phyloP scores from a whole-genome alignment of 2,113 vertebrate genomes.

The Atrichornis clamosus region DNA sequence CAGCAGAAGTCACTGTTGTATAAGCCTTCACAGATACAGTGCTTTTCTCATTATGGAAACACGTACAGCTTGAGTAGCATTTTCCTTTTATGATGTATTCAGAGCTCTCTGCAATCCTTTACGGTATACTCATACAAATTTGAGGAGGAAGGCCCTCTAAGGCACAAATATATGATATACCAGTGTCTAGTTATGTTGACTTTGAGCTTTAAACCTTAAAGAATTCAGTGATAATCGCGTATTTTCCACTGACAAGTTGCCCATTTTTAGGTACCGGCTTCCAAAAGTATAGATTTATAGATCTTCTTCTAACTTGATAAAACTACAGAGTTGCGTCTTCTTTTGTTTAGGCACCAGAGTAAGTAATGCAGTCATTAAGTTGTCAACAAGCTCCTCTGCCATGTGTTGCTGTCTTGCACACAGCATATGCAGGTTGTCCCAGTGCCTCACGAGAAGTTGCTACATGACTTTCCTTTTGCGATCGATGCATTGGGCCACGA shows the following conservation, averaged over 20 bases:
- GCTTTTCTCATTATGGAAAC: background rate
- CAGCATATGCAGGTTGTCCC: background rate
- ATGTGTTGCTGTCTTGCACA: conserved; percentile 32
- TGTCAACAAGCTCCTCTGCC: conserved; percentile 3
- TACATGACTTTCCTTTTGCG: background rate
- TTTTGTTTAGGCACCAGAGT: background rate
- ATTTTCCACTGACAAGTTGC: background rate
- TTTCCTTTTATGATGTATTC: background rate
- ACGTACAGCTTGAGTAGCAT: background rate
- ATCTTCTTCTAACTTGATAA: background rate
- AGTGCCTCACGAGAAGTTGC: background rate
- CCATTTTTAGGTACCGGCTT: background rate
- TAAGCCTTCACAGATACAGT: background rate
- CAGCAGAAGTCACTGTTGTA: conserved; percentile 49
- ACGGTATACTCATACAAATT: background rate
- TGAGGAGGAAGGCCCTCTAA: background rate
- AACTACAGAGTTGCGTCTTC: background rate
- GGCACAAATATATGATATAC: background rate
- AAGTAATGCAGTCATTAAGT: background rate
- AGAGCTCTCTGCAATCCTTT: background rate
- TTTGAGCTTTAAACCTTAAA: background rate
- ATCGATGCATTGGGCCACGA: background rate
- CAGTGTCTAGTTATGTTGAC: background rate
- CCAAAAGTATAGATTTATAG: background rate
- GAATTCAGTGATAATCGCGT: background rate